phyloP scores from a whole-genome alignment of 2,888 invertebrate species.

The Atethmia centrago region DNA sequence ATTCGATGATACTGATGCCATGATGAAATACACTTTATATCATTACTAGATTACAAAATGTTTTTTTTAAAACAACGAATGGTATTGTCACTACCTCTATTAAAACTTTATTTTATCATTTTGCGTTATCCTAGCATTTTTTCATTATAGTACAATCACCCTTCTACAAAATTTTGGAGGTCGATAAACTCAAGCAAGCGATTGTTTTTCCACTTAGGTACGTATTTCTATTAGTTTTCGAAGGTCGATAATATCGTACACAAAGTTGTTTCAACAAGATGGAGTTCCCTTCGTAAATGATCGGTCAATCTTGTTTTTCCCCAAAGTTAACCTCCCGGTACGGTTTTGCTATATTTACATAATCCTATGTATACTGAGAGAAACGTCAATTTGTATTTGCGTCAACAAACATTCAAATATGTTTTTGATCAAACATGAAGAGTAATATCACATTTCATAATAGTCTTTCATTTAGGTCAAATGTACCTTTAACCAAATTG shows the following conservation, averaged over 20 bases:
- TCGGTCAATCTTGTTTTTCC: conserved; percentile 43
- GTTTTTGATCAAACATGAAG: not conserved
- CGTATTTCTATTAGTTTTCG: conserved; percentile 37
- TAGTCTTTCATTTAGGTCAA: not conserved
- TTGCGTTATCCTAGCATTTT: not conserved
- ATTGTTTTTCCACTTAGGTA: conserved; percentile 25
- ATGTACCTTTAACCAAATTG: not conserved
- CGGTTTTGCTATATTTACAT: conserved; percentile 28
- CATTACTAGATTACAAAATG: too few relatives aligned
- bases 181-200: conserved; percentile 4
- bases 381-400: conserved; percentile 23
- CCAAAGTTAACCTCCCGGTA: conserved; percentile 13
- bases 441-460: not conserved
- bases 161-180: conserved; percentile 20
- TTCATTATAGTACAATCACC: not conserved
- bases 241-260: conserved; percentile 33
- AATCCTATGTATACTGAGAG: conserved; percentile 20
- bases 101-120: not conserved
- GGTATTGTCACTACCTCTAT: not conserved
- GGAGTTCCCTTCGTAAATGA: conserved; percentile 40
- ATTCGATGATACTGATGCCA: not conserved
- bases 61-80: not conserved
- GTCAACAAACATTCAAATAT: conserved; percentile 24
- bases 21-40: too few relatives aligned
- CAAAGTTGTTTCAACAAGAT: conserved; percentile 34